Conservation (phyloP, 1,140 invertebrate genomes). For the Bombus consobrinus region DNA sequence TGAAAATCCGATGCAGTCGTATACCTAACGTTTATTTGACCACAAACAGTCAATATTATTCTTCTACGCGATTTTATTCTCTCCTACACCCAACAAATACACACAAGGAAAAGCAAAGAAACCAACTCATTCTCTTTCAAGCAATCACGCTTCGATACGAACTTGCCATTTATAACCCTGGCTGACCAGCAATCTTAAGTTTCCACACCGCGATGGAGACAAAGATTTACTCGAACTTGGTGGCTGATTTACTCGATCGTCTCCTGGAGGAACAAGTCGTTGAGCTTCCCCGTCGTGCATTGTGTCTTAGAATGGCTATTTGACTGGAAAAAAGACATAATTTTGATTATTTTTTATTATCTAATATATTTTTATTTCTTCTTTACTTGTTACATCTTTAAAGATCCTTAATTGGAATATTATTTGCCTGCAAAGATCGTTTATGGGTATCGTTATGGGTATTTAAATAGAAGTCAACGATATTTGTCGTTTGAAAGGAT, state of each 20-base stretch:
- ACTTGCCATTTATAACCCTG: slow-evolving; percentile 8
- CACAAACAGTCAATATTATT: not conserved
- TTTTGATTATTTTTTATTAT: not conserved
- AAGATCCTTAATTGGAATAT: not conserved
- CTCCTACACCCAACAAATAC: not conserved
- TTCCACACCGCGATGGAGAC: not conserved
- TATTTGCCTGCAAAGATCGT: not conserved
- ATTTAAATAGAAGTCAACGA: too few relatives aligned
- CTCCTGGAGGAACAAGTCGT: not conserved
- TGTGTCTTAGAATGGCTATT: not conserved
- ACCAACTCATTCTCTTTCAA: not conserved
- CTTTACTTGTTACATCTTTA: not conserved
- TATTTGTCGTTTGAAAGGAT: too few relatives aligned
- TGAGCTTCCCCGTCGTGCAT: not conserved
- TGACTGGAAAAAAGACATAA: not conserved
- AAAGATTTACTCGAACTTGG: not conserved
- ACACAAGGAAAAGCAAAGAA: not conserved
- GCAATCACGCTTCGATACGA: slow-evolving; percentile 6
- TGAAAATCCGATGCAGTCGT: not conserved
- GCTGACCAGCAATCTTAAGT: not conserved
- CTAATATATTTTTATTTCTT: not conserved
- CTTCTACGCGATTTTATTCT: not conserved
- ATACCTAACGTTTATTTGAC: not conserved
- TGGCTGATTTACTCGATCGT: not conserved
- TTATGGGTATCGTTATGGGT: too few relatives aligned